A percentile compares a stretch with the other conserved stretches of the same genome.
Evolutionary conservation across 1,140 invertebrate genomes (phyloP).

Genomic region (Caenorhabditis briggsae): DNA sequence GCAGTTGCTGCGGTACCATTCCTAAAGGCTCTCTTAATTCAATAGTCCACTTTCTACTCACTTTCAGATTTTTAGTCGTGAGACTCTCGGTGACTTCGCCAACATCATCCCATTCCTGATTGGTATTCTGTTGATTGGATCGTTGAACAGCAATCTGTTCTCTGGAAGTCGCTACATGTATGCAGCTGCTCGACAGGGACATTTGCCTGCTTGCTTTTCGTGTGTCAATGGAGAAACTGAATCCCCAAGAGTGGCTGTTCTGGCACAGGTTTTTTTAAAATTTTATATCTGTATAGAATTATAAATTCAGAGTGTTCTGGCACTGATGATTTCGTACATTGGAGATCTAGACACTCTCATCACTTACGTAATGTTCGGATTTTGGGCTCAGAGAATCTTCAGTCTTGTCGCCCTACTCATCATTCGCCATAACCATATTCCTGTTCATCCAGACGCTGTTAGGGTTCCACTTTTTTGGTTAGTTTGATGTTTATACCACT

Average conservation of each 20-base stretch:
- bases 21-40: slow-evolving; percentile 41
- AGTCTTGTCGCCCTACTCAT: slow-evolving; percentile 71
- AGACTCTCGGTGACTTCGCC: slow-evolving; percentile 74
- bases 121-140: slow-evolving; percentile 75
- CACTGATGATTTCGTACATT: slow-evolving; percentile 76
- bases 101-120: slow-evolving; percentile 75
- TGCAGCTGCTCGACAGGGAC: slow-evolving; percentile 77
- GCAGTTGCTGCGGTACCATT: slow-evolving; percentile 80
- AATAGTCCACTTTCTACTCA: slow-evolving; percentile 56
- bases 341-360: slow-evolving; percentile 78
- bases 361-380: slow-evolving; percentile 78
- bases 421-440: slow-evolving; percentile 73
- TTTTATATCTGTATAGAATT: neutral
- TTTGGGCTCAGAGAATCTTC: slow-evolving; percentile 77
- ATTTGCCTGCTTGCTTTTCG: slow-evolving; percentile 77
- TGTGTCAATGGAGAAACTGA: slow-evolving; percentile 75
- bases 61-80: slow-evolving; percentile 75
- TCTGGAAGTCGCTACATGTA: slow-evolving; percentile 77
- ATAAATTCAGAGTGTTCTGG: slow-evolving; percentile 72
- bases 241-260: slow-evolving; percentile 74
- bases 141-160: slow-evolving; percentile 76
- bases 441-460: slow-evolving; percentile 76
- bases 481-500: slow-evolving; percentile 9
- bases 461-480: slow-evolving; percentile 72
- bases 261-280: slow-evolving; percentile 70